Evolutionary conservation across 2,113 vertebrate species (phyloP), one percentile per base, ranked within the genome.

Genomic region (Aythya baeri): DNA sequence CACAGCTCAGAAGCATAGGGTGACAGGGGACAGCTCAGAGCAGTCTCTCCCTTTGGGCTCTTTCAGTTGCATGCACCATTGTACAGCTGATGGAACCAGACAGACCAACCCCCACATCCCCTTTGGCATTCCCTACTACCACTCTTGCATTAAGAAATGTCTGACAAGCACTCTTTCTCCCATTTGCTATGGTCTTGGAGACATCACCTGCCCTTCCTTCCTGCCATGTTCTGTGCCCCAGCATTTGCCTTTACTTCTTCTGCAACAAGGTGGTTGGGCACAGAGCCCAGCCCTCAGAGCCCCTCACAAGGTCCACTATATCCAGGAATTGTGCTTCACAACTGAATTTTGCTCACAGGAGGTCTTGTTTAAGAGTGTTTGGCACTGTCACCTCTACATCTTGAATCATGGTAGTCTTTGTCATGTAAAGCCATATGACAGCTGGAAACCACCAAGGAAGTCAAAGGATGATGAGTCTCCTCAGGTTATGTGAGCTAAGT

Each of bases 401-500:
- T 58, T 7, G 61, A 63, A 55, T 29, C 54, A 55, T 43, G 50
- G 11, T 18, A 72, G 41, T 34, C 41, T 63, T 1, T 55, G 57
- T 21, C 70, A 71, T 13, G 6, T 2, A 50, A 62, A 77, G n/a
- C n/a, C 21, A 52, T 2, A 63, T 43, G 38, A 38, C 74, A 89
- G 41, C 65, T 71, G 62, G 23, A 63, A 82, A 36, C 14, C 32
- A 29, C 32, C 0, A 18, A 17, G 27, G 23, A 77, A 50, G 23
- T 9, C n/a, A 50, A 74, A 88, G 50, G 44, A 29, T 22, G 32
- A 36, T 14, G 38, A 43, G 27, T 67, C 46, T 46, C 61, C 61
- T 59, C 74, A 36, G 57, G 36, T 65, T 13, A 52, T 4, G 23
- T 0, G 6, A 80, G 50, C n/a, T 49, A 3, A 0, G 1, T 50